Evolutionary conservation across 2,888 invertebrate genomes (phyloP).

Genomic region (Zygothrica quintamaculata): DNA sequence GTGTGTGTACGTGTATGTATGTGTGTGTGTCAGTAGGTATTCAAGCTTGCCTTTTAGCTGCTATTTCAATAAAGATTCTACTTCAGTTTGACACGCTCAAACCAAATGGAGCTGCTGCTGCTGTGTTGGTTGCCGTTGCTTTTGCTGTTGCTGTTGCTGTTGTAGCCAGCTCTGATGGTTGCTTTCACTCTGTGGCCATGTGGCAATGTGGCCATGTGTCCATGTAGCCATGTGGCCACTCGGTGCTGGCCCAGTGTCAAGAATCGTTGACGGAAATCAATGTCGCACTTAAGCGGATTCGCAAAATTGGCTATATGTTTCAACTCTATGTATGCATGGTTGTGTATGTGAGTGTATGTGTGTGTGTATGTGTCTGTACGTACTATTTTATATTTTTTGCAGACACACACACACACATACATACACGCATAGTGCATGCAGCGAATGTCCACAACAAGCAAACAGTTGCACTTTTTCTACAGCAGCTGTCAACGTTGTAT

Average conservation of each 20-base stretch:
- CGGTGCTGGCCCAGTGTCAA: conserved; percentile 63
- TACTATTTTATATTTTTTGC: conserved; percentile 3
- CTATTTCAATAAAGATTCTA: conserved; percentile 55
- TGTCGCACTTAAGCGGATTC: conserved; percentile 80
- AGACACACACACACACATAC: conserved; percentile 5
- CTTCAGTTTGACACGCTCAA: conserved; percentile 42
- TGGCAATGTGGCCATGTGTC: conserved; percentile 7
- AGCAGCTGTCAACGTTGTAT: conserved; percentile 50
- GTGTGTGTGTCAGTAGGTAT: conserved; percentile 7
- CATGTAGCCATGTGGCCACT: too few species aligned
- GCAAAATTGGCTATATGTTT: conserved; percentile 76
- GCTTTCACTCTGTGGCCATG: conserved; percentile 7
- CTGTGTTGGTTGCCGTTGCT: background rate
- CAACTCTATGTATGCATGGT: conserved; percentile 15
- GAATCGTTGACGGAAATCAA: conserved; percentile 77
- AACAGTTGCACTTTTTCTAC: background rate
- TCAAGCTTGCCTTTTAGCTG: conserved; percentile 44
- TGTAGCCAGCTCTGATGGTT: conserved; percentile 5
- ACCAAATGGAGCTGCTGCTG: conserved; percentile 1
- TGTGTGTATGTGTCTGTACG: conserved; percentile 16
- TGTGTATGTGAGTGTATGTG: conserved; percentile 1
- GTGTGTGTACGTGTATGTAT: conserved; percentile 1
- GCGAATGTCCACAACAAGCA: background rate
- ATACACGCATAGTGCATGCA: conserved; percentile 18
- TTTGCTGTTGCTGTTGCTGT: conserved; percentile 1